phyloP scores from a whole-genome alignment of 2,888 invertebrate genomes.

The Zygothrica quintamaculata region DNA sequence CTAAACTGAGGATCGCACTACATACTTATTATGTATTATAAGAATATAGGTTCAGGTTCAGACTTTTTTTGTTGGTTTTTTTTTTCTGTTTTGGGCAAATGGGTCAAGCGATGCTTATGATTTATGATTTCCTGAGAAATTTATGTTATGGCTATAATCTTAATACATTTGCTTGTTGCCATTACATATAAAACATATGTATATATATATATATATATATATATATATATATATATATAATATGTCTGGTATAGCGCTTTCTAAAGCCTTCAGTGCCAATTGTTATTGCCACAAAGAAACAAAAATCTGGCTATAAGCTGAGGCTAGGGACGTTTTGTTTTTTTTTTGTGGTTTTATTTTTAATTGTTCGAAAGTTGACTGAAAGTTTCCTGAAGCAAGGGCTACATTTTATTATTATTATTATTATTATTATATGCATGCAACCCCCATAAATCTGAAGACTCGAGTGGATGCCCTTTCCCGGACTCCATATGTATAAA shows the following conservation, averaged over 20 bases:
- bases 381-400: slow-evolving; percentile 25
- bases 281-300: slow-evolving; percentile 1
- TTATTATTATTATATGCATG: not conserved
- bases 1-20: slow-evolving; percentile 24
- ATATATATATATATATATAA: too few species aligned
- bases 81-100: slow-evolving; percentile 36
- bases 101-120: slow-evolving; percentile 48
- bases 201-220: too few species aligned
- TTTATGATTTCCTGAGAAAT: slow-evolving; percentile 46
- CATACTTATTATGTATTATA: not conserved
- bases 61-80: too few species aligned
- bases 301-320: slow-evolving; percentile 15
- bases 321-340: slow-evolving; percentile 29
- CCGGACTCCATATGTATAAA: not conserved
- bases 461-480: slow-evolving; percentile 7
- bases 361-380: slow-evolving; percentile 5
- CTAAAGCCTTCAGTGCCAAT: slow-evolving; percentile 12
- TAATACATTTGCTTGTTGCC: slow-evolving; percentile 6
- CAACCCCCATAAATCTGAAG: slow-evolving; percentile 25
- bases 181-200: too few species aligned
- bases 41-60: too few species aligned
- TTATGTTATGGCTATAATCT: slow-evolving; percentile 27
- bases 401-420: too few species aligned
- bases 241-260: slow-evolving; percentile 21
- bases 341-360: slow-evolving; percentile 12